These are phyloP conservation scores for Pogonomyrmex californicus DNA, from an alignment of 1,140 invertebrate genomes.

Conservation along the genomic window DNA sequence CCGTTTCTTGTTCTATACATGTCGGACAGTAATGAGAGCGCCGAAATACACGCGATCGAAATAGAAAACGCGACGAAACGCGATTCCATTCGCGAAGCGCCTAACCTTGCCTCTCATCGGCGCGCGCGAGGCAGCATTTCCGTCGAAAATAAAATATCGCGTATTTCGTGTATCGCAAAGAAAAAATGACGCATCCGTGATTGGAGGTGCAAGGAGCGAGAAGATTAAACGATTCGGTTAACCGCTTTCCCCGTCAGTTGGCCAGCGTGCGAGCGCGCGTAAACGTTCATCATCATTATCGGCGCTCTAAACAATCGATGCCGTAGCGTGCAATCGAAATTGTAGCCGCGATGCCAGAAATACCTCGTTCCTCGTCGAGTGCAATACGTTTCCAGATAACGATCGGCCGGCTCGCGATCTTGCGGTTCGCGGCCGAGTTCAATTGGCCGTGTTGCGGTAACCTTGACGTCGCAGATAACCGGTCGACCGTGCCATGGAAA, in stretches of 20 bases:
- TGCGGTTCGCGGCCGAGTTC: conserved; percentile 67
- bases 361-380: conserved; percentile 20
- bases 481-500: conserved; percentile 15
- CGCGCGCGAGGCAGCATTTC: neutral
- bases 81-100: neutral
- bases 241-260: neutral
- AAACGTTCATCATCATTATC: conserved; percentile 23
- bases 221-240: conserved; percentile 11
- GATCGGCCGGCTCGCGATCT: conserved; percentile 68
- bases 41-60: conserved; percentile 12
- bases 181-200: neutral
- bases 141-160: neutral
- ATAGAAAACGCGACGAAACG: conserved; percentile 12
- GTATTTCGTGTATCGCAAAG: neutral
- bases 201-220: neutral
- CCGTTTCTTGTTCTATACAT: conserved; percentile 21
- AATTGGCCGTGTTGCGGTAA: conserved; percentile 65
- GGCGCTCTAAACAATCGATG: conserved; percentile 36
- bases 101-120: neutral
- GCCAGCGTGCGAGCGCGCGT: neutral
- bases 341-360: conserved; percentile 10
- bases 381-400: conserved; percentile 72
- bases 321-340: conserved; percentile 49
- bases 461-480: conserved; percentile 56
- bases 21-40: conserved; percentile 29